A percentile compares a stretch with the other conserved stretches of the same genome.
Evolutionary conservation across 2,113 vertebrate species (phyloP).

Genomic region (Opisthocomus hoazin): DNA sequence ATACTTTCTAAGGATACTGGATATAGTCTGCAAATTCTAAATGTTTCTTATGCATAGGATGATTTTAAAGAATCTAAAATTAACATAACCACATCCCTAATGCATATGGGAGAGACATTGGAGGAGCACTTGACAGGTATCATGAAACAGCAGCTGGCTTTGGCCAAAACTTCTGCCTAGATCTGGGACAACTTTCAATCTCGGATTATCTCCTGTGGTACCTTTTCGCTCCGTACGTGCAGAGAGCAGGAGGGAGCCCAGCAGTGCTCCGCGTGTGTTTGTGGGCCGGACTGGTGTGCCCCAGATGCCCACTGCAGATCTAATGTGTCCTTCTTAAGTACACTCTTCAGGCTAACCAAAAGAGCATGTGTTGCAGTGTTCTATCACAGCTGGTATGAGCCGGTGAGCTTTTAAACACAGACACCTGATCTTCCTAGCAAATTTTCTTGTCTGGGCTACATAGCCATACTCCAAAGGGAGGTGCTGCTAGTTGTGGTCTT

Average conservation of each 20-base stretch:
- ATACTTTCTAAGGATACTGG: neutral
- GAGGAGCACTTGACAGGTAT: neutral
- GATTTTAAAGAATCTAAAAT: neutral
- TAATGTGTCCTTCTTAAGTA: neutral
- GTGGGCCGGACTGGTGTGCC: neutral
- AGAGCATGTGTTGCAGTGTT: neutral
- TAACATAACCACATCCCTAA: neutral
- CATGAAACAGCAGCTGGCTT: neutral
- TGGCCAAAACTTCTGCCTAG: neutral
- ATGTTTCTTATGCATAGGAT: neutral
- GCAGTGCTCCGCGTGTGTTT: neutral
- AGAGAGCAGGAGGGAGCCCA: neutral
- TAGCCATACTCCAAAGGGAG: neutral
- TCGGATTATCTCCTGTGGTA: neutral
- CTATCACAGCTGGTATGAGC: neutral
- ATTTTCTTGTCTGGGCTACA: neutral
- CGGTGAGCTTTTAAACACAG: neutral
- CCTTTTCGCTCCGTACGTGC: neutral
- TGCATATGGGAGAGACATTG: neutral
- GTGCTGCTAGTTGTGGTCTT: neutral
- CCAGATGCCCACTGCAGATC: neutral
- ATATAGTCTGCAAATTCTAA: neutral
- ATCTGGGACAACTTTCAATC: neutral
- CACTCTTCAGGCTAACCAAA: neutral
- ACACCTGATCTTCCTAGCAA: neutral